These are phyloP conservation scores for Mimumesa dahlbomi DNA, from an alignment of 2,888 invertebrate species.

Conservation along the genomic window DNA sequence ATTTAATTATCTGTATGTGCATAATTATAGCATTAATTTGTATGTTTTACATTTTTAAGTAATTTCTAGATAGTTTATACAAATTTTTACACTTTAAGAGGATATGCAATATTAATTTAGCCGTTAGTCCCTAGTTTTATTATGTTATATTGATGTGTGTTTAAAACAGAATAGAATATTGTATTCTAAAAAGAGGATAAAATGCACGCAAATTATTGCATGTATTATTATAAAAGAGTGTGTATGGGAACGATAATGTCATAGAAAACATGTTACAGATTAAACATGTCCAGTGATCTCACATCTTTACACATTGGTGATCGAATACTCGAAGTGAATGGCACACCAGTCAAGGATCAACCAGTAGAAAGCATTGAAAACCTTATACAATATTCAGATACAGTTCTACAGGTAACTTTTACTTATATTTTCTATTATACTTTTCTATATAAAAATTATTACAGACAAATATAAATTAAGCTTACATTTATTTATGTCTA, in stretches of 20 bases:
- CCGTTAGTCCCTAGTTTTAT: constrained; percentile 10
- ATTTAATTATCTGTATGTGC: background rate
- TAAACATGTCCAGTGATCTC: constrained; percentile 90
- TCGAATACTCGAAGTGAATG: constrained; percentile 95
- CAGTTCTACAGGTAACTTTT: constrained; percentile 86
- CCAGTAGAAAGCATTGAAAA: constrained; percentile 90
- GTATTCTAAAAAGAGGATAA: constrained; percentile 21
- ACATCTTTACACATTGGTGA: constrained; percentile 96
- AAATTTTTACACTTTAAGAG: background rate
- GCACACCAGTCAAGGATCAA: constrained; percentile 90
- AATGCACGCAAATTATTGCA: constrained; percentile 60
- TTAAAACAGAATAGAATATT: constrained; percentile 12
- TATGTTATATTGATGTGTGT: background rate
- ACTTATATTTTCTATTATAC: background rate
- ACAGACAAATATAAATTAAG: no score
- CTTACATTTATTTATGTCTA: no score
- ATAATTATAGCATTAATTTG: background rate
- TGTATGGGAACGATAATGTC: constrained; percentile 21
- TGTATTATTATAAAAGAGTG: constrained; percentile 30
- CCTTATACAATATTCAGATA: constrained; percentile 86
- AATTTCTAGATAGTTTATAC: background rate
- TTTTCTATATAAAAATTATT: no score
- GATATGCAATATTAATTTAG: constrained; percentile 1
- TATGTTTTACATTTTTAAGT: background rate
- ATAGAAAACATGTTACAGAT: constrained; percentile 81